A percentile compares a stretch with the other conserved stretches of the same genome.
phyloP scores from a whole-genome alignment of 2,888 invertebrate species.

The Noctua pronuba region DNA sequence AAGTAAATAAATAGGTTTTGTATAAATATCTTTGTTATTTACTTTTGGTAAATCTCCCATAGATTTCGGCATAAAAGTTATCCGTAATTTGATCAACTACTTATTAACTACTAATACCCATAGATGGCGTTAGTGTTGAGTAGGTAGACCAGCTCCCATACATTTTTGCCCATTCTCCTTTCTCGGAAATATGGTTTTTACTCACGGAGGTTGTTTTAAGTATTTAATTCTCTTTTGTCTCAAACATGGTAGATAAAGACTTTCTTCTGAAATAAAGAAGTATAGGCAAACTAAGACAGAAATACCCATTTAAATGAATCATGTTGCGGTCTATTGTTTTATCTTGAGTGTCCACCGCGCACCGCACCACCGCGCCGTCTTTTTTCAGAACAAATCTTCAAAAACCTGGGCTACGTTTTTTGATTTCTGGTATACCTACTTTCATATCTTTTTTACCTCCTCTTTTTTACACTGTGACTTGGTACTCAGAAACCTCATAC shows the following conservation, averaged over 20 bases:
- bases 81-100: too few relatives aligned
- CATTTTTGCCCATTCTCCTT: too few relatives aligned
- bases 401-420: not conserved
- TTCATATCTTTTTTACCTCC: not conserved
- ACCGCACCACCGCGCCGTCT: not conserved
- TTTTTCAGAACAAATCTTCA: not conserved
- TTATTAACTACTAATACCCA: too few relatives aligned
- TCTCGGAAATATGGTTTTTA: conserved; percentile 7
- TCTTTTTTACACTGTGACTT: not conserved
- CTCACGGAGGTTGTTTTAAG: not conserved
- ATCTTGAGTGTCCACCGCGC: not conserved
- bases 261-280: not conserved
- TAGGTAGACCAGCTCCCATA: too few relatives aligned
- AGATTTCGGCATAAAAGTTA: too few relatives aligned
- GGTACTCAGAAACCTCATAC: conserved; percentile 34
- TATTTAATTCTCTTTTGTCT: not conserved
- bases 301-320: not conserved
- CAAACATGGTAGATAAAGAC: not conserved
- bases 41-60: too few relatives aligned
- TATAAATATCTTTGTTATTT: too few relatives aligned
- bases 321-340: not conserved
- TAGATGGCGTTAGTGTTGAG: too few relatives aligned
- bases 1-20: too few relatives aligned
- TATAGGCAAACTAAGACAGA: not conserved
- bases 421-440: not conserved